These are phyloP conservation scores for Dryococelus australis DNA, from an alignment of 2,888 invertebrate species.

Conservation along the genomic window DNA sequence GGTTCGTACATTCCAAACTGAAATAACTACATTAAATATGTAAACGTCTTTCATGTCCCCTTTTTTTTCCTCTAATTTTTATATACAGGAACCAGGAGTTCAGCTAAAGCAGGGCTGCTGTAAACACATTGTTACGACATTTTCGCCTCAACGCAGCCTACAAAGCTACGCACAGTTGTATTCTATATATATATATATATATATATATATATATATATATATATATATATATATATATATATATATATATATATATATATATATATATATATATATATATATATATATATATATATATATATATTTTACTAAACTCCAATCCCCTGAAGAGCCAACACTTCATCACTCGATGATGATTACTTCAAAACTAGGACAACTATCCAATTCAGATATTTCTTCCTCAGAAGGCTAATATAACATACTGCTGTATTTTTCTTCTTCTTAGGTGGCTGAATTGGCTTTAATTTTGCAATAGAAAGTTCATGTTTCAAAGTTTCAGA, in stretches of 20 bases:
- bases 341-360: background rate
- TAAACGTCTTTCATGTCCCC: no score
- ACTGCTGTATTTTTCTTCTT: background rate
- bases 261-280: no score
- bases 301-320: background rate
- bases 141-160: background rate
- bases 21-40: no score
- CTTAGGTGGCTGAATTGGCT: background rate
- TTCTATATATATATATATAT: background rate
- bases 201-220: no score
- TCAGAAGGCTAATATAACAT: background rate
- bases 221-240: no score
- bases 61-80: no score
- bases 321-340: background rate
- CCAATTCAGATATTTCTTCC: background rate
- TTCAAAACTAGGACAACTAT: background rate
- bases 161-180: background rate
- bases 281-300: no score
- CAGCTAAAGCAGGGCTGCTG: no score
- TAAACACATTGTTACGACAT: background rate
- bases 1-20: no score
- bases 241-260: no score
- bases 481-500: background rate
- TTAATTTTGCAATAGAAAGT: background rate
- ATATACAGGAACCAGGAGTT: no score